Conservation (phyloP, 2,888 invertebrate genomes). For the Hypena proboscidalis region DNA sequence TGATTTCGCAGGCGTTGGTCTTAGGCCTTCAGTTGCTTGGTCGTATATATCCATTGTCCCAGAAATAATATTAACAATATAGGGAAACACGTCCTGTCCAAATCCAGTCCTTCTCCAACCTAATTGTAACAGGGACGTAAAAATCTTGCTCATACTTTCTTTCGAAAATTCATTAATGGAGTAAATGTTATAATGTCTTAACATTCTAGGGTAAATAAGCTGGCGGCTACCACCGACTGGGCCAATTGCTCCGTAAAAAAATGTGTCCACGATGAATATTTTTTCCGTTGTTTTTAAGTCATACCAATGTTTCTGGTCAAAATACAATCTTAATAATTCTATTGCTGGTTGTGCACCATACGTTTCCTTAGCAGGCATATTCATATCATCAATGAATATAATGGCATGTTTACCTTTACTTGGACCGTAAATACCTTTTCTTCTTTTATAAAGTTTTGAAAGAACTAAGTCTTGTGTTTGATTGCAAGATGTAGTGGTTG, state of each 20-base stretch:
- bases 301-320: conserved; percentile 95
- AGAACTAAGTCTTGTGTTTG: conserved; percentile 92
- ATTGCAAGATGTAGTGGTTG: conserved; percentile 92
- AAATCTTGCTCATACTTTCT: conserved; percentile 95
- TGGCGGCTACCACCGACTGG: conserved; percentile 95
- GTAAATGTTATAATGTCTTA: conserved; percentile 95
- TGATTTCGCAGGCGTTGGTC: conserved; percentile 93
- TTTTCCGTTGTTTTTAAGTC: conserved; percentile 93
- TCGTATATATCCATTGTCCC: conserved; percentile 94
- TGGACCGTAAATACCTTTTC: conserved; percentile 91
- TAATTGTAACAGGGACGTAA: conserved; percentile 90
- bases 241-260: conserved; percentile 95
- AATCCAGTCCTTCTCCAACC: conserved; percentile 92
- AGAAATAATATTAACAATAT: conserved; percentile 89
- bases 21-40: conserved; percentile 87
- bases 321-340: conserved; percentile 92
- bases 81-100: conserved; percentile 88
- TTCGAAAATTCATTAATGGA: conserved; percentile 95
- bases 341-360: conserved; percentile 95
- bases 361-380: conserved; percentile 93
- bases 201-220: conserved; percentile 92
- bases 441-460: conserved; percentile 88
- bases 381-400: conserved; percentile 95
- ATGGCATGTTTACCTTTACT: conserved; percentile 89
- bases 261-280: conserved; percentile 90